Conservation (phyloP, 2,888 invertebrate species). For the Tridacna crocea region DNA sequence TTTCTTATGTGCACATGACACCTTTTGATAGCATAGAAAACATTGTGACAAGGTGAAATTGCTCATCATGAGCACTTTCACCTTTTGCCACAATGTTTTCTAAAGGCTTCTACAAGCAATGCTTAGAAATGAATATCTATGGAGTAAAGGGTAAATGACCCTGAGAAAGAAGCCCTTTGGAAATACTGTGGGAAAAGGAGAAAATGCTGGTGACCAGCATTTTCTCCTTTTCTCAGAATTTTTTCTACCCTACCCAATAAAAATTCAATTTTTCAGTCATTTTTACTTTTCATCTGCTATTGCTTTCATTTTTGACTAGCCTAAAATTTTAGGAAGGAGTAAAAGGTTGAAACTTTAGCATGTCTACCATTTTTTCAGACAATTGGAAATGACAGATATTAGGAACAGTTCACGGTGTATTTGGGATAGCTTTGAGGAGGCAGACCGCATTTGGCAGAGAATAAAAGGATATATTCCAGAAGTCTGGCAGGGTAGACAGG, state of each 20-base stretch:
- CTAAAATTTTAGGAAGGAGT: no score
- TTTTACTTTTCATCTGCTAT: background rate
- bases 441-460: constrained; percentile 67
- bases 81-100: constrained; percentile 11
- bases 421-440: constrained; percentile 72
- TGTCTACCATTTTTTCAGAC: constrained; percentile 47
- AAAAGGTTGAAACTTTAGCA: background rate
- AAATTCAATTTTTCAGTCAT: background rate
- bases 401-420: constrained; percentile 76
- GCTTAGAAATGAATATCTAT: no score
- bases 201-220: no score
- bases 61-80: constrained; percentile 12
- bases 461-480: constrained; percentile 71
- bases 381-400: constrained; percentile 66
- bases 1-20: no score
- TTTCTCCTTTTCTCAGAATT: no score
- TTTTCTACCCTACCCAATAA: background rate
- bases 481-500: constrained; percentile 56
- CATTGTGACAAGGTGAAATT: no score
- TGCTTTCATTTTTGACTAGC: no score
- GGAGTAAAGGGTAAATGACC: background rate
- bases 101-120: no score
- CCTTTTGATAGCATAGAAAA: no score
- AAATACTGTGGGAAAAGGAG: no score
- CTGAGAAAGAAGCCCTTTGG: no score